These are phyloP conservation scores for Takifugu rubripes DNA, from an alignment of 2,797 vertebrate species.

Conservation along the genomic window DNA sequence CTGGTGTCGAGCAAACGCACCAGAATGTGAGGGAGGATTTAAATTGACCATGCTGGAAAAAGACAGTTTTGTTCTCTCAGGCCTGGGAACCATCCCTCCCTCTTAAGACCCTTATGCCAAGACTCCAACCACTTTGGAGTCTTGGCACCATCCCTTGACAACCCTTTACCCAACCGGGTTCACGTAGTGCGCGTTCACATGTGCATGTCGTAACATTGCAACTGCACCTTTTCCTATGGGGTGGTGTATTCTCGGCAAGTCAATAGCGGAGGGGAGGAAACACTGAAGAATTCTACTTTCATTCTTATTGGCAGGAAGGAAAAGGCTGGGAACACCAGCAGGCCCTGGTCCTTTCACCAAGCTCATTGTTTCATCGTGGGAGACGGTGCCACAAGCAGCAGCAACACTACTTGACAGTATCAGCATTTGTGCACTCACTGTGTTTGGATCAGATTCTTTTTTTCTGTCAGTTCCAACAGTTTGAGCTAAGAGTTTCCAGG, in stretches of 20 bases:
- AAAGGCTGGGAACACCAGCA: slow-evolving; percentile 66
- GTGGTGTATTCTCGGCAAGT: slow-evolving; percentile 10
- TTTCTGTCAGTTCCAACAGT: neutral
- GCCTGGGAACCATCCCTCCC: slow-evolving; percentile 64
- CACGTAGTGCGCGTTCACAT: slow-evolving; percentile 26
- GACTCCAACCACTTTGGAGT: slow-evolving; percentile 49
- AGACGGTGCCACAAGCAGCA: slow-evolving; percentile 25
- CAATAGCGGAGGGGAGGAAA: slow-evolving; percentile 41
- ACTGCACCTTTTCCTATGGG: slow-evolving; percentile 14
- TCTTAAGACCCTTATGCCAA: slow-evolving; percentile 33
- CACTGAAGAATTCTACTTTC: slow-evolving; percentile 47
- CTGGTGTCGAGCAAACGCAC: slow-evolving; percentile 9
- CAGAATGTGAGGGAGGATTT: slow-evolving; percentile 34
- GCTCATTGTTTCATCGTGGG: slow-evolving; percentile 62
- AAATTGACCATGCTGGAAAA: slow-evolving; percentile 37
- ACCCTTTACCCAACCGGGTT: slow-evolving; percentile 38
- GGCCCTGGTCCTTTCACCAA: slow-evolving; percentile 50
- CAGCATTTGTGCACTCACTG: neutral
- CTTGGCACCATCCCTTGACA: slow-evolving; percentile 54
- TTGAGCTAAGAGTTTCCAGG: slow-evolving; percentile 2
- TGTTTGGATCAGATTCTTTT: slow-evolving; percentile 6
- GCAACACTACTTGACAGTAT: slow-evolving; percentile 3
- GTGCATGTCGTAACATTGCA: slow-evolving; percentile 11
- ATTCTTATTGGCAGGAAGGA: slow-evolving; percentile 70
- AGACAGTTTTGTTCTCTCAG: slow-evolving; percentile 56